Base-by-base conservation (phyloP, 1,140 invertebrate species). In the Apis laboriosa region DNA sequence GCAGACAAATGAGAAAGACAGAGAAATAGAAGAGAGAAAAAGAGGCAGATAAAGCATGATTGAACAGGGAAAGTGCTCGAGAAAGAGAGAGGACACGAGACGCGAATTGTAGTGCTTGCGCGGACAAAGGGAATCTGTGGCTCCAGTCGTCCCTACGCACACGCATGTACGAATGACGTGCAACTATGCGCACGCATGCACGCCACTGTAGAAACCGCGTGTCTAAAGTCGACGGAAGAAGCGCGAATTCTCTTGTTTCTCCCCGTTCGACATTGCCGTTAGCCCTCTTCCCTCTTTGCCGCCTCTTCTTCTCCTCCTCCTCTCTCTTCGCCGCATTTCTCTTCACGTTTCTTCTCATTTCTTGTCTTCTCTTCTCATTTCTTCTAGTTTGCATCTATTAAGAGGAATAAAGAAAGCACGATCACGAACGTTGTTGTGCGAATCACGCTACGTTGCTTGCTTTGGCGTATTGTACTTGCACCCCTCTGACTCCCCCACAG, bases 101-200 rank as follows among this genome's bases (percentile, higher is more conserved):
- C 72, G 86, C 80, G 82, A 84, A 84, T 60, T 86, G 82, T 79
- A 84, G 84, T 88, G 88, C 87, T 91, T 91, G 89, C 79, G 79
- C 90, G 91, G 91, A 92, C 91, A 92, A 92, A 92, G 90, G 88
- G 91, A 92, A 91, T 91, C 90, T 91, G 91, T 86, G 90, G 88
- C 90, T 91, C 90, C 91, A 90, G 89, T 89, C 86, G 85, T 82
- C 51, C 80, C 78, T 76, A 67, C 77, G 77, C 77, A 70, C 74
- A 85, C 85, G 75, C 51, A 66, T 75, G 24, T 12, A 43, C 21
- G 49, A 74, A 67, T 71, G 15, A 55, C 34, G 73, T 68, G 63
- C 53, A 56, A 55, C 61, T 49, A 43, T 64, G 68, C 55, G 58
- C 73, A 73, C 72, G 64, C 58, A 61, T 28, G 24, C 51, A 66